Conservation (phyloP, 2,113 vertebrate species). For the Xiphias gladius region DNA sequence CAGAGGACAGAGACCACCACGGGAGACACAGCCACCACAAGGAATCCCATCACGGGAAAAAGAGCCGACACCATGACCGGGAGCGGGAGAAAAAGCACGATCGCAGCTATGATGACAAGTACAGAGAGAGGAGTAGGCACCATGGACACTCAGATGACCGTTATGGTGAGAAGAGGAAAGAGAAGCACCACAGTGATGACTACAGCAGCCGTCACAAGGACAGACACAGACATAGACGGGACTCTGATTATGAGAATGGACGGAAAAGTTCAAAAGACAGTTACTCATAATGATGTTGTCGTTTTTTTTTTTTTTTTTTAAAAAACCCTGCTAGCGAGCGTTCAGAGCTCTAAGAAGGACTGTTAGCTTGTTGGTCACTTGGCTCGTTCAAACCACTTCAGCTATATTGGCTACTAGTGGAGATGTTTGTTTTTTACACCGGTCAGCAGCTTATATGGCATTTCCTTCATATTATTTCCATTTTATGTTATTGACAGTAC, state of each 20-base stretch:
- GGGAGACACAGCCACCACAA: slow-evolving; percentile 87
- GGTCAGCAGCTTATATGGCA: slow-evolving; percentile 36
- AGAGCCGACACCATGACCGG: slow-evolving; percentile 88
- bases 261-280: slow-evolving; percentile 90
- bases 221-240: slow-evolving; percentile 88
- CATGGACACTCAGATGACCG: slow-evolving; percentile 84
- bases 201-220: slow-evolving; percentile 82
- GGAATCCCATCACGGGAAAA: slow-evolving; percentile 90
- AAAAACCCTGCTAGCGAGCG: neutral
- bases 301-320: slow-evolving; percentile 11
- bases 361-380: slow-evolving; percentile 6
- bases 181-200: slow-evolving; percentile 90
- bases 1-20: slow-evolving; percentile 86
- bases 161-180: slow-evolving; percentile 86
- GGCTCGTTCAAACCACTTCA: slow-evolving; percentile 38
- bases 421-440: slow-evolving; percentile 34
- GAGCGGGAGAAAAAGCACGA: slow-evolving; percentile 84
- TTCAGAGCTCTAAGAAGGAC: slow-evolving; percentile 16
- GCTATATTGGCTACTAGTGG: neutral
- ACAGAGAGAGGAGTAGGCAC: slow-evolving; percentile 85
- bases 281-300: slow-evolving; percentile 69
- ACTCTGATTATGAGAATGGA: slow-evolving; percentile 87
- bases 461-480: slow-evolving; percentile 45
- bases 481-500: slow-evolving; percentile 64
- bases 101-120: slow-evolving; percentile 70